Evolutionary conservation across 1,140 invertebrate species (phyloP).

Genomic region (Macrobrachium rosenbergii): DNA sequence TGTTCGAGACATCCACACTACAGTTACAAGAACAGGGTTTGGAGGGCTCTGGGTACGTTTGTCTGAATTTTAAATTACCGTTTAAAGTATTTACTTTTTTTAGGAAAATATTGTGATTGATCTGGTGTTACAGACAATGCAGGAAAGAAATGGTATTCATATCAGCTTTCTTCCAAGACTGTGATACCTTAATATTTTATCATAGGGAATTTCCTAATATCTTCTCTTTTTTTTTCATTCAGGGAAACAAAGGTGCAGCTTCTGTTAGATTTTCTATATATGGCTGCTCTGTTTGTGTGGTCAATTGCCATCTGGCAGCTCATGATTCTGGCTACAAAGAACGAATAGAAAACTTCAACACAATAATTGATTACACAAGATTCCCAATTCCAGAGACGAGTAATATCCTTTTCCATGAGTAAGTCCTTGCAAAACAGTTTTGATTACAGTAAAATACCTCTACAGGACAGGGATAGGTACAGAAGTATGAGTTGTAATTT

Average conservation of each 20-base stretch:
- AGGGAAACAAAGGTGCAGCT: constrained; percentile 96
- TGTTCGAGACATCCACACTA: constrained; percentile 85
- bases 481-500: too few species aligned
- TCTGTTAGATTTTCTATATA: constrained; percentile 88
- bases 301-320: constrained; percentile 90
- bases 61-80: background rate
- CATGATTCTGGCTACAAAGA: constrained; percentile 86
- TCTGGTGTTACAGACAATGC: background rate
- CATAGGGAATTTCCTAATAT: constrained; percentile 17
- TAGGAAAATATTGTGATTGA: background rate
- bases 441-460: too few species aligned
- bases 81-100: background rate
- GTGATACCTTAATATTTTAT: too few species aligned
- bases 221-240: constrained; percentile 68
- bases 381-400: constrained; percentile 81
- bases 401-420: constrained; percentile 93
- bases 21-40: constrained; percentile 89
- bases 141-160: too few species aligned
- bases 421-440: constrained; percentile 69
- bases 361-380: constrained; percentile 78
- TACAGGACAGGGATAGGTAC: too few species aligned
- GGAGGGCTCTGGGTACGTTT: constrained; percentile 85
- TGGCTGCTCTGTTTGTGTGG: constrained; percentile 87
- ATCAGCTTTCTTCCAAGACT: too few species aligned
- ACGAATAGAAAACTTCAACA: constrained; percentile 88